Base-by-base conservation (phyloP, 2,888 invertebrate species). In the Cryptus armator region DNA sequence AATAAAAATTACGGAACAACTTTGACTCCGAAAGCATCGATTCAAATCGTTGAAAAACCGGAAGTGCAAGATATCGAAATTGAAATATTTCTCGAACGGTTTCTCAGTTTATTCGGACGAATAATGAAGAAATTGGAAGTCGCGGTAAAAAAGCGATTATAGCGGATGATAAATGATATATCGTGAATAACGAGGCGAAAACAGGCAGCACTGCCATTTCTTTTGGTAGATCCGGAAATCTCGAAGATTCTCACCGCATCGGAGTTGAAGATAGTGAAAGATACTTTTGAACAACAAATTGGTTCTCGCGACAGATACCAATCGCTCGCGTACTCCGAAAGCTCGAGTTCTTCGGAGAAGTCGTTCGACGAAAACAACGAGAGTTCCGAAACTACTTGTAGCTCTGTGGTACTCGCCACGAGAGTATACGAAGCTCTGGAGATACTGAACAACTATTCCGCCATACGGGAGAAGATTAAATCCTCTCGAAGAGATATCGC, bases 131-230 rank as follows among this genome's bases (percentile, higher is more conserved):
- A 85, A 68, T 72, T 85, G 9, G 85, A 85, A 24, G 53, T 85
- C 12, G 82, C 68, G 62, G 85, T 85, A 29, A 85, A 67, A 66
- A 46, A 14, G 1, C 29, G 7, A 32, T 24, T 24, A 9, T 56
- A 10, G 24, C 56, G 12, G 2, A 29, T 62, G 16, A 10, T 24
- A 46, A 64, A 64, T 0, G 53, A 56, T 0, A 0, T 70, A 59
- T 12, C 14, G 19, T 16, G 3, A 37, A 64, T 5, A 12, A 51
- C 7, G 32, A 75, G n/a, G 14, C 12, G 2, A n/a, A 70, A 70
- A 51, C n/a, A 85, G 85, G 85, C 85, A 46, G 72, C 85, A 16
- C 62, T 85, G 62, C 76, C 79, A 37, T 67, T 80, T 62, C 46
- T 85, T 48, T n/a, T 83, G 44, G 53, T 24, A 6, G 80, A 85